phyloP scores from a whole-genome alignment of 2,797 vertebrate genomes.

The Vultur gryphus region DNA sequence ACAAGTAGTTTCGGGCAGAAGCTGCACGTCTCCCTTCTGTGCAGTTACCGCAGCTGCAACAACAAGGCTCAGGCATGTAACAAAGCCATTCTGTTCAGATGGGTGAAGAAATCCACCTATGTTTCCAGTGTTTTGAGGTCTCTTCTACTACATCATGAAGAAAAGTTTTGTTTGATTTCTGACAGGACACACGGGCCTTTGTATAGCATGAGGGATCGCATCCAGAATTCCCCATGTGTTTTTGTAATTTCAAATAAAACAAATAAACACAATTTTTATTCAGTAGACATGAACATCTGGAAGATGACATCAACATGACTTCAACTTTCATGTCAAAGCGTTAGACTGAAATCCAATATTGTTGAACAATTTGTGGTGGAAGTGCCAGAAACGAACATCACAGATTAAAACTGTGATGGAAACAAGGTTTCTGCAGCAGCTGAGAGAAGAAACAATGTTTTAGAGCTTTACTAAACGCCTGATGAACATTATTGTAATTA shows the following conservation, averaged over 20 bases:
- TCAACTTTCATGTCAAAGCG: conserved; percentile 40
- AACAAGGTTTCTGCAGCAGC: not conserved
- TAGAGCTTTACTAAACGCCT: not conserved
- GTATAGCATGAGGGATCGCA: not conserved
- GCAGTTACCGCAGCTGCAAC: conserved; percentile 20
- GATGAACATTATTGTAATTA: not conserved
- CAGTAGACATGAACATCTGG: conserved; percentile 55
- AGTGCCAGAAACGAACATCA: conserved; percentile 3
- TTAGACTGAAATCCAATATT: conserved; percentile 22
- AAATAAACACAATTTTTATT: conserved; percentile 49
- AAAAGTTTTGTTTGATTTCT: conserved; percentile 49
- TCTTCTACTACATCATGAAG: not conserved
- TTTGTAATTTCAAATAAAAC: conserved; percentile 40
- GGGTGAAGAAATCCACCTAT: conserved; percentile 46
- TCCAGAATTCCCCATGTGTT: conserved; percentile 34
- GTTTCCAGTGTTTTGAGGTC: conserved; percentile 7
- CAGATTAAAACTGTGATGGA: not conserved
- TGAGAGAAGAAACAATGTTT: not conserved
- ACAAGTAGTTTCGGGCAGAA: not conserved
- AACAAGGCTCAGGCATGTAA: not conserved
- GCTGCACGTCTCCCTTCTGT: not conserved
- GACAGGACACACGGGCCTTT: conserved; percentile 13
- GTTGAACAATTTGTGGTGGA: not conserved
- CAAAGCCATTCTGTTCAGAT: conserved; percentile 2
- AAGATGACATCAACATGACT: conserved; percentile 62